phyloP scores from a whole-genome alignment of 2,113 vertebrate genomes.

The Hyperopisus bebe region DNA sequence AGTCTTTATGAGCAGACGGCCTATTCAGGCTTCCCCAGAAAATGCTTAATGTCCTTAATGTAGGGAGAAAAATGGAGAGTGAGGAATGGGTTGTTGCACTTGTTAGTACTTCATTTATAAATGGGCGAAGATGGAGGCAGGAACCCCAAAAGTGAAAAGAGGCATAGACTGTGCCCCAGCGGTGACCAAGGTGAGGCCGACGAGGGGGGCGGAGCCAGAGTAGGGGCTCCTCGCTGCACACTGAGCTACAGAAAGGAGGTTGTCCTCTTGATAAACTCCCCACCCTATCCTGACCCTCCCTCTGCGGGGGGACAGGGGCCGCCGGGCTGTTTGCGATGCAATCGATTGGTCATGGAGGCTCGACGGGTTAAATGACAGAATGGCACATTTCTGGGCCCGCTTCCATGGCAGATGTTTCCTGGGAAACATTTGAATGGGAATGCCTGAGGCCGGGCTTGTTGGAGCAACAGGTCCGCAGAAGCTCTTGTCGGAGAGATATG shows the following conservation, averaged over 20 bases:
- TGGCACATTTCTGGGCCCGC: slow-evolving; percentile 25
- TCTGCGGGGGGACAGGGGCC: slow-evolving; percentile 27
- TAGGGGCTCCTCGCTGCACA: slow-evolving; percentile 1
- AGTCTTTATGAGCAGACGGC: slow-evolving; percentile 17
- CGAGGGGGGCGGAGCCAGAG: slow-evolving; percentile 14
- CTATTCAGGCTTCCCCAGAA: slow-evolving; percentile 26
- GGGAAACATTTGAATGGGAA: slow-evolving; percentile 29
- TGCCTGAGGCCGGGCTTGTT: background rate
- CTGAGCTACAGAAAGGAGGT: slow-evolving; percentile 37
- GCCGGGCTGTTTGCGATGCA: slow-evolving; percentile 8
- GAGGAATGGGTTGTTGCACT: slow-evolving; percentile 30
- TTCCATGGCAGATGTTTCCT: slow-evolving; percentile 37
- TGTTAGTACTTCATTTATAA: slow-evolving; percentile 38
- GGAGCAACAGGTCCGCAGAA: slow-evolving; percentile 3
- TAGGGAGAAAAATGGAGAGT: slow-evolving; percentile 35
- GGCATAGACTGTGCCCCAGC: slow-evolving; percentile 16
- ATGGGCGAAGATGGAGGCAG: slow-evolving; percentile 18
- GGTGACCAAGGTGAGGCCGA: slow-evolving; percentile 31
- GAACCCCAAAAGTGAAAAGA: slow-evolving; percentile 22
- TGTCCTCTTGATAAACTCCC: slow-evolving; percentile 40
- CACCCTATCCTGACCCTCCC: slow-evolving; percentile 33
- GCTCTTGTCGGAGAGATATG: background rate
- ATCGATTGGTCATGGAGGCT: slow-evolving; percentile 49
- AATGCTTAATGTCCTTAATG: background rate
- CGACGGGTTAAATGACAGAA: slow-evolving; percentile 40